Evolutionary conservation across 1,140 invertebrate genomes (phyloP), one percentile per base, ranked within the genome.

Genomic region (Drosophila serrata): DNA sequence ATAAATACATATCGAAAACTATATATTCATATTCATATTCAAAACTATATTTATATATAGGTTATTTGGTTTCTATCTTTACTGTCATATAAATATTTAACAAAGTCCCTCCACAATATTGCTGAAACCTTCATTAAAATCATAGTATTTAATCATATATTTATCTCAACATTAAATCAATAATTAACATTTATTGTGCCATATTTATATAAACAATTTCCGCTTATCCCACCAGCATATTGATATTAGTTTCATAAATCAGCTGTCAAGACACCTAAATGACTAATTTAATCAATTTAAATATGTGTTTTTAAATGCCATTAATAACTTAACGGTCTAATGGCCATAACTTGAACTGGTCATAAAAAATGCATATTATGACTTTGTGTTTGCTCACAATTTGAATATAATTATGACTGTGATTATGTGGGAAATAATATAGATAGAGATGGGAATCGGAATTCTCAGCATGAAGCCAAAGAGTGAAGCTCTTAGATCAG

Each of bases 291-390:
- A 72, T 72, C 45, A 72, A 48, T 57, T 57, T 48, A 45, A 39
- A 72, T 58, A 35, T 46, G 11, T 33, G 31, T 13, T 46, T 69
- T 72, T 29, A 72, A 68, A 67, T 53, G 45, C 37, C 46, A 67
- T 65, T 65, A 48, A 58, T 70, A 31, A n/a, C 13, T 46, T 40
- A 57, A 46, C 39, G 33, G 62, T 33, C 35, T 67, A 33, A 37
- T 65, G 59, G 33, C 60, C 60, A 67, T 63, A 67, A 46, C 42
- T 37, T 19, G 59, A 63, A 62, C 29, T 45, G 39, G 39, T 15
- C 19, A 70, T 72, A 48, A 72, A 72, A 57, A 46, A 70, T 58
- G 53, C 37, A 58, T 49, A 43, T 72, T 59, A 70, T 58, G 65
- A 59, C 35, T 48, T 19, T 53, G 22, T 51, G 65, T 53, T 67